Percentiles rank a stretch among this genome's conserved stretches.
phyloP scores from a whole-genome alignment of 2,797 vertebrate genomes.

The Pyrocephalus nanus region DNA sequence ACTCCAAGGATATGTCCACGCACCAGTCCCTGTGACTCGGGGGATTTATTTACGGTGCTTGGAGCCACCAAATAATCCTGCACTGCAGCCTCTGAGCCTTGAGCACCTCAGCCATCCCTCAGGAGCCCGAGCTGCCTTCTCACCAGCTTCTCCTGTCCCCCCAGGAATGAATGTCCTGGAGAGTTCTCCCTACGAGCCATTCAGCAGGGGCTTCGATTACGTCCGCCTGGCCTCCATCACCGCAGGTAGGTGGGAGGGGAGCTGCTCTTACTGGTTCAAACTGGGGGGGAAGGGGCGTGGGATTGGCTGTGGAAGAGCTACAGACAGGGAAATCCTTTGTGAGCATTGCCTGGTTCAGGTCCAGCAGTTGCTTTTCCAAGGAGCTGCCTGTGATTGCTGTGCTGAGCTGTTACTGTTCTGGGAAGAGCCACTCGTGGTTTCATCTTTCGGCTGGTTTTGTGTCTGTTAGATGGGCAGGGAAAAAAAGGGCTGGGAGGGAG shows the following conservation, averaged over 20 bases:
- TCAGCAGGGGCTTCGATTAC: constrained; percentile 86
- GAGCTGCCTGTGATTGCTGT: background rate
- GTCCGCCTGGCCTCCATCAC: constrained; percentile 92
- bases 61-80: background rate
- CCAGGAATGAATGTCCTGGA: constrained; percentile 89
- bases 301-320: fast-evolving
- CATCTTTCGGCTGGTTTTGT: background rate
- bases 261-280: too few relatives aligned
- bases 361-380: background rate
- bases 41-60: background rate
- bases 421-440: background rate
- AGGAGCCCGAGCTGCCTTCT: background rate
- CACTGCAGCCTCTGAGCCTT: background rate
- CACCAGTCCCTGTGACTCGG: background rate
- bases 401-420: background rate
- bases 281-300: too few relatives aligned
- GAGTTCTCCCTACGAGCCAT: constrained; percentile 87
- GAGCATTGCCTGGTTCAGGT: background rate
- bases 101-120: background rate
- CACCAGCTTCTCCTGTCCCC: background rate
- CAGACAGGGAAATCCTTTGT: background rate
- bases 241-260: constrained; percentile 78
- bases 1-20: background rate
- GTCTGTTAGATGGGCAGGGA: background rate
- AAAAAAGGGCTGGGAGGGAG: background rate